Evolutionary conservation across 1,140 invertebrate species (phyloP).

Genomic region (Palaemon carinicauda): DNA sequence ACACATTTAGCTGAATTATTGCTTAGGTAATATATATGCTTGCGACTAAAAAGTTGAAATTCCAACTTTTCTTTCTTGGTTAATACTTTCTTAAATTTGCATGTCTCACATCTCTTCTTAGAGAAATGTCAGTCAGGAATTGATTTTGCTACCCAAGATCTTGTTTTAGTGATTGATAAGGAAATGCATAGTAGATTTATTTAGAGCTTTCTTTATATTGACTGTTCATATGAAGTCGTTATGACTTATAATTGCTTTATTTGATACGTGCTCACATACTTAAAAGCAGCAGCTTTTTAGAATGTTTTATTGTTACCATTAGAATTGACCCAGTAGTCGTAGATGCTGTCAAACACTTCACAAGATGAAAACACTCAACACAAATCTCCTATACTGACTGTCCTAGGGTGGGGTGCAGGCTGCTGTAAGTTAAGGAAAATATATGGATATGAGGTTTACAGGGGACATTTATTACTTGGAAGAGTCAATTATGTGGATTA

Average conservation of each 20-base stretch:
- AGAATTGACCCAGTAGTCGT: background rate
- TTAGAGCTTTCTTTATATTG: background rate
- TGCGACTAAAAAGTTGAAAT: too few relatives aligned
- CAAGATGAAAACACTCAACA: constrained; percentile 33
- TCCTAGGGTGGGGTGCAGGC: constrained; percentile 44
- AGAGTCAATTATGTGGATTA: background rate
- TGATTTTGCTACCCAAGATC: too few relatives aligned
- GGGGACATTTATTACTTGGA: background rate
- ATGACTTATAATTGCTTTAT: background rate
- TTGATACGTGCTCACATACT: background rate
- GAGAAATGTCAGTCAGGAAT: too few relatives aligned
- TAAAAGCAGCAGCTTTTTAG: too few relatives aligned
- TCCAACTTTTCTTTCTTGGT: too few relatives aligned
- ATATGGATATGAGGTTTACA: constrained; percentile 7
- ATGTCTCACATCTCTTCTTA: too few relatives aligned
- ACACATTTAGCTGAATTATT: too few relatives aligned
- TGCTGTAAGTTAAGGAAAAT: background rate
- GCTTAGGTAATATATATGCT: too few relatives aligned
- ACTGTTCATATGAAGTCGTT: background rate
- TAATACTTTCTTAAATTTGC: too few relatives aligned
- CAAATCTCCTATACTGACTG: constrained; percentile 53
- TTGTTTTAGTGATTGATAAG: background rate
- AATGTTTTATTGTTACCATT: background rate
- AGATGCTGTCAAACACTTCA: constrained; percentile 32
- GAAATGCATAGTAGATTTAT: background rate